Evolutionary conservation across 2,888 invertebrate genomes (phyloP).

Genomic region (Caenorhabditis zanzibari): DNA sequence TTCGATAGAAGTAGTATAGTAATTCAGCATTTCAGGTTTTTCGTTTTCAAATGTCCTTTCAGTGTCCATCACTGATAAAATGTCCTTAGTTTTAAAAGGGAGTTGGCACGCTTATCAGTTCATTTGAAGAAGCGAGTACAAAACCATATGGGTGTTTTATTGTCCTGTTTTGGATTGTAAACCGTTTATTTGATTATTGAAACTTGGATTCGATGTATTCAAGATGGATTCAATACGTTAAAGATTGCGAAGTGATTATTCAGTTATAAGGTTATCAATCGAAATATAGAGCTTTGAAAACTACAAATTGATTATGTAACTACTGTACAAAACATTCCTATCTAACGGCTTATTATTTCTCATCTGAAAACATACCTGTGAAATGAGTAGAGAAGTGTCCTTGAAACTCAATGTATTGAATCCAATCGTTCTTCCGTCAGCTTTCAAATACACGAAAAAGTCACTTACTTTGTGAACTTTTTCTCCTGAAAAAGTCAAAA

Average conservation of each 20-base stretch:
- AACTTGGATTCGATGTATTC: too few species aligned
- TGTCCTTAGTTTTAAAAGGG: conserved; percentile 1
- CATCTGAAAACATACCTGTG: conserved; percentile 39
- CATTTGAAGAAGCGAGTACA: conserved; percentile 12
- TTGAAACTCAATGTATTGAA: conserved; percentile 71
- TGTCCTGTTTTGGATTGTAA: conserved; percentile 2
- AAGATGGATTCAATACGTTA: too few species aligned
- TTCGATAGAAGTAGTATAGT: not conserved
- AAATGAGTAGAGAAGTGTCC: conserved; percentile 71
- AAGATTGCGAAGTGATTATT: too few species aligned
- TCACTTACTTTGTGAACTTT: conserved; percentile 67
- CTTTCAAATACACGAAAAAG: conserved; percentile 62
- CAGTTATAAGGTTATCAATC: too few species aligned
- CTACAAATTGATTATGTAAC: too few species aligned
- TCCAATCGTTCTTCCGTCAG: conserved; percentile 69
- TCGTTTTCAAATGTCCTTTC: conserved; percentile 9
- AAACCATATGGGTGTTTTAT: conserved; percentile 36
- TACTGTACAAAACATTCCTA: too few species aligned
- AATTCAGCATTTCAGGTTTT: conserved; percentile 18
- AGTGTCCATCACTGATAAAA: conserved; percentile 35
- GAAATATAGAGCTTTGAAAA: too few species aligned
- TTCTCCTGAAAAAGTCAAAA: conserved; percentile 55
- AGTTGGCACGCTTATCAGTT: conserved; percentile 36
- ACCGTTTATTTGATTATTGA: not conserved
- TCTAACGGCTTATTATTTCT: not conserved